Base-by-base conservation (phyloP, 2,888 invertebrate species). In the Neoaliturus tenellus region DNA sequence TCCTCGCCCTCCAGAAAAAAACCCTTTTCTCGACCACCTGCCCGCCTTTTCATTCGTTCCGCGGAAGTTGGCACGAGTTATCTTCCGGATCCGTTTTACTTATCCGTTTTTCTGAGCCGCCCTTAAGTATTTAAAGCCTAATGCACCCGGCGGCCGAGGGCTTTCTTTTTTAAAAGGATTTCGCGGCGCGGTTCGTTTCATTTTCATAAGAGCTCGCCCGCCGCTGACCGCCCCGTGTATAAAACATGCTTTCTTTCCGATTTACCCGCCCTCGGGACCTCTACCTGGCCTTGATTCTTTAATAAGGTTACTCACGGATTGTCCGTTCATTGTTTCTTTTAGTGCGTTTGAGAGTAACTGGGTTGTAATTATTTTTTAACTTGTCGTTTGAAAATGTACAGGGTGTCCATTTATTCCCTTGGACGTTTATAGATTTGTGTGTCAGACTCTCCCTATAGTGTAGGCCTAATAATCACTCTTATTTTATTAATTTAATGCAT, bases 31-130 rank as follows among this genome's bases (percentile, higher is more conserved):
- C 78, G n/a, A n/a, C 31, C 78, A 28, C 31, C 78, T 33, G 31
- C 33, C 78, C 35, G 3, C 20, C 28, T 23, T 12, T 25, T 25
- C 12, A 5, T 44, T 8, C 55, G 55, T 55, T 78, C 78, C 51
- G 55, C 78, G 78, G 78, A 78, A 78, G 78, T 78, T 78, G 78
- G 55, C 78, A 55, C 75, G 75, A 23, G 20, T 28, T 44, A 55
- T 78, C 78, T 78, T 78, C 78, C 78, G 78, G 78, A 78, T 78
- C 78, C 78, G 78, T 78, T 78, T 78, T 78, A 78, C 78, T 78
- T 78, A 78, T 78, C 78, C 78, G 55, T 78, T 78, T 78, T 78
- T 78, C 78, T 78, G 78, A 78, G 48, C 75, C 75, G 48, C 78
- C 78, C 55, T 78, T 78, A 78, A 78, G 78, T 78, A 78, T 78